Percentiles rank a stretch among this genome's conserved stretches.
phyloP scores from a whole-genome alignment of 2,113 vertebrate genomes.

The Nothobranchius kuhntae region DNA sequence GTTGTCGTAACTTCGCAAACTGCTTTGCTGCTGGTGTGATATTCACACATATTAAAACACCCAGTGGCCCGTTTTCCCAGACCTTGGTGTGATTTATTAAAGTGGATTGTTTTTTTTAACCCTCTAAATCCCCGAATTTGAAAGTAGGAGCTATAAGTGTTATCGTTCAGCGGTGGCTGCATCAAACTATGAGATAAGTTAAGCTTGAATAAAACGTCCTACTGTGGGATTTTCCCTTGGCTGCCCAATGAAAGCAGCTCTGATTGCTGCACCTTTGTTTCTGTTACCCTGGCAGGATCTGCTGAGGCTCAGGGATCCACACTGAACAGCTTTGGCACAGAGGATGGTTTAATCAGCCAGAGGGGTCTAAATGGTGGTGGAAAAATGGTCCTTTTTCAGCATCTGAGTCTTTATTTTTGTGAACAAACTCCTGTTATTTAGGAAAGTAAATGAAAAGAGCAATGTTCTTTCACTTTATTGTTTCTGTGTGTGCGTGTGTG shows the following conservation, averaged over 20 bases:
- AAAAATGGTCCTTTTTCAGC: constrained; percentile 19
- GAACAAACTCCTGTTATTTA: constrained; percentile 17
- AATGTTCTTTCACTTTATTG: not conserved
- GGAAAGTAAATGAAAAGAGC: constrained; percentile 42
- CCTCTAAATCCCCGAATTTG: too few relatives aligned
- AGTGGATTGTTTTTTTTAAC: too few relatives aligned
- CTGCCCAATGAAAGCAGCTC: constrained; percentile 20
- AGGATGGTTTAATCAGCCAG: constrained; percentile 38
- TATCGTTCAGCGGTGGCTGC: constrained; percentile 2
- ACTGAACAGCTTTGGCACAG: constrained; percentile 26
- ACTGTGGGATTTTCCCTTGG: constrained; percentile 12
- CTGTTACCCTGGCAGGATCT: constrained; percentile 22
- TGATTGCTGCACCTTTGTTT: constrained; percentile 22
- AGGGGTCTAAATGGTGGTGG: constrained; percentile 15
- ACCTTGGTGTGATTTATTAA: too few relatives aligned
- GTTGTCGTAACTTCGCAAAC: too few relatives aligned
- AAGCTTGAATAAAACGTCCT: constrained; percentile 16
- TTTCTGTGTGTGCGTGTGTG: not conserved
- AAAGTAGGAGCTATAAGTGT: not conserved
- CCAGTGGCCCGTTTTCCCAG: too few relatives aligned
- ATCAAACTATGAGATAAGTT: constrained; percentile 19
- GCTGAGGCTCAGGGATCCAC: constrained; percentile 8
- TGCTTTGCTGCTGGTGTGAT: too few relatives aligned
- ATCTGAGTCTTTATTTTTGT: constrained; percentile 9
- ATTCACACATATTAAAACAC: too few relatives aligned